Base-by-base conservation (phyloP, 2,113 vertebrate species). In the Chlamydotis undulata region DNA sequence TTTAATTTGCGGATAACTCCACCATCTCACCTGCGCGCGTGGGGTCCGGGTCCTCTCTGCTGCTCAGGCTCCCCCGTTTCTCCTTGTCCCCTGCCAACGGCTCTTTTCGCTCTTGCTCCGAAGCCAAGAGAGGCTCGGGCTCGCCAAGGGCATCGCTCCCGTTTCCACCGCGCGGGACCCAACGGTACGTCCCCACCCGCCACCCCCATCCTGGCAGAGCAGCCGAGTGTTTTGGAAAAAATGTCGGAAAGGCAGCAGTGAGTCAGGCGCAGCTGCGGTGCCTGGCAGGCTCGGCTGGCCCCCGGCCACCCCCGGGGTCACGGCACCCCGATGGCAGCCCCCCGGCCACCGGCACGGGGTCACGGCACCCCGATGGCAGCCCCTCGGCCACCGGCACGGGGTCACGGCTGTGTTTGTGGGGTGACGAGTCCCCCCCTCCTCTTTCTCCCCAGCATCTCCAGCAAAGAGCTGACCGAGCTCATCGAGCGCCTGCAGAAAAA, bases 401-500 rank as follows among this genome's bases (percentile, higher is more conserved):
- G 35, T 70, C 24, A 41, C 0, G 78, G 26, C 28, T 0, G 0
- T 35, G 33, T 37, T 2, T 11, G 19, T 0, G 75, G 71, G 53
- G 19, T 55, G 39, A 78, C 5, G 0, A 31, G 61, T 18, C 22
- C 59, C 50, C 35, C 56, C 28, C 1, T 61, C 28, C 45, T 39
- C 69, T 79, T 74, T 80, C 71, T 68, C 70, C 70, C 2, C 97
- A 99, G 99, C 12, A 95, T 97, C 89, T 96, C 98, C 50, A 98
- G 96, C 81, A 98, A 98, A 88, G 99, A 99, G 68, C 97, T 99
- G 83, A 95, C 97, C 0, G 84, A 96, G 52, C 98, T 99, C 96
- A 99, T 99, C 4, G 99, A 99, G 81, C 99, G 98, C 96, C 97
- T 99, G 93, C 99, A 99, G 98, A 99, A 98, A 94, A 99, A 99